Conservation (phyloP, 2,797 vertebrate species). For the Limosa lapponica region DNA sequence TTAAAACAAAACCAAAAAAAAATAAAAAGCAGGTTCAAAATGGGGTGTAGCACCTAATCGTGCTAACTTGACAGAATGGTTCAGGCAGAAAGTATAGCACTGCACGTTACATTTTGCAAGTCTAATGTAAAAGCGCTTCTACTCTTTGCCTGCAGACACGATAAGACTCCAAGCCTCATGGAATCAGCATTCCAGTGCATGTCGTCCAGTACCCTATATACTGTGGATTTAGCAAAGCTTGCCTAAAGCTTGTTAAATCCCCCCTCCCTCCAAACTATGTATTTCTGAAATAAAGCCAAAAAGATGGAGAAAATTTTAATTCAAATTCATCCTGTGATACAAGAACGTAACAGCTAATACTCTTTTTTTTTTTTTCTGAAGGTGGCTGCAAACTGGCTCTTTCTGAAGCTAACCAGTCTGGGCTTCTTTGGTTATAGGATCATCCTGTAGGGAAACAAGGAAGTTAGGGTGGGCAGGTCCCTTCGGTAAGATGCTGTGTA, state of each 20-base stretch:
- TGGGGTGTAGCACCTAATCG: not conserved
- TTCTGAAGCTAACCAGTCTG: slow-evolving; percentile 16
- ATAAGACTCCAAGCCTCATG: not conserved
- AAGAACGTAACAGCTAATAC: not conserved
- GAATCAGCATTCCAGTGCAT: slow-evolving; percentile 44
- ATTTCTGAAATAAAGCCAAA: slow-evolving; percentile 53
- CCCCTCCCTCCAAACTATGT: not conserved
- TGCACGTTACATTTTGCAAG: slow-evolving; percentile 44
- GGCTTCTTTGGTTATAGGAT: not conserved
- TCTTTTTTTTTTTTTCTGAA: not conserved
- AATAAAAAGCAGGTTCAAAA: not conserved
- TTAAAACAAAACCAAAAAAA: not conserved
- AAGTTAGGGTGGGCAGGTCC: not conserved
- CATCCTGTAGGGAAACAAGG: slow-evolving; percentile 20
- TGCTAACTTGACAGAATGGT: not conserved
- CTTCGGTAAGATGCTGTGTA: not conserved
- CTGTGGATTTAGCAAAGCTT: slow-evolving; percentile 51
- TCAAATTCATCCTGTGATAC: slow-evolving; percentile 11
- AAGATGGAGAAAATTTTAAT: slow-evolving; percentile 28
- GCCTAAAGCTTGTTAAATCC: slow-evolving; percentile 43
- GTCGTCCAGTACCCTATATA: slow-evolving; percentile 8
- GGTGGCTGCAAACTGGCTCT: not conserved
- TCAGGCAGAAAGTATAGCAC: slow-evolving; percentile 14
- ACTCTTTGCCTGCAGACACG: slow-evolving; percentile 29
- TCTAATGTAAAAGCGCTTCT: slow-evolving; percentile 47